Conservation (phyloP, 2,797 vertebrate species). For the Coracias cyanogaster region DNA sequence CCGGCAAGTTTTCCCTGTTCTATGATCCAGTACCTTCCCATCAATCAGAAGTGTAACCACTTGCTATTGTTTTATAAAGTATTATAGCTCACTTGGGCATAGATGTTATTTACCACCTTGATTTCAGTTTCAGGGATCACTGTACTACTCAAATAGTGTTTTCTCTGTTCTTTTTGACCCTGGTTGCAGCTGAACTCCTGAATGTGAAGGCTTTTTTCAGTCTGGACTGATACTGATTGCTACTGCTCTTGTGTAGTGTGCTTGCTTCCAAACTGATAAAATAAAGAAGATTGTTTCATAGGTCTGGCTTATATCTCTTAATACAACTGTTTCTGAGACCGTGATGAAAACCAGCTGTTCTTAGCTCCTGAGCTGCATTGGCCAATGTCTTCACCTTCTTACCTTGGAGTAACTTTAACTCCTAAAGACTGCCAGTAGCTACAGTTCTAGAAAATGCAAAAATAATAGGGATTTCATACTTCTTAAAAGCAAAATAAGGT, state of each 20-base stretch:
- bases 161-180: background rate
- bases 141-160: background rate
- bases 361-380: background rate
- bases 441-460: background rate
- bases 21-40: background rate
- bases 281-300: background rate
- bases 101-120: background rate
- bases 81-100: background rate
- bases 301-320: background rate
- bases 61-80: background rate
- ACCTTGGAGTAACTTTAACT: background rate
- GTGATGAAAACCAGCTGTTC: background rate
- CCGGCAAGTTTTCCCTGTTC: background rate
- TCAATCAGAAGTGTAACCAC: background rate
- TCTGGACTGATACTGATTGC: background rate
- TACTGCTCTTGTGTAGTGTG: background rate
- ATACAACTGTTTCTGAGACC: background rate
- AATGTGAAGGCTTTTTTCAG: background rate
- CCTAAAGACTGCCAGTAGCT: background rate
- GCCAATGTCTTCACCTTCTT: background rate
- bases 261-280: background rate
- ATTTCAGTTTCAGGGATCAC: background rate
- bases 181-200: background rate
- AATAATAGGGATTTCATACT: fast-evolving
- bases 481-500: background rate